These are phyloP conservation scores for Drosophila athabasca DNA, from an alignment of 1,140 invertebrate species.

Conservation along the genomic window DNA sequence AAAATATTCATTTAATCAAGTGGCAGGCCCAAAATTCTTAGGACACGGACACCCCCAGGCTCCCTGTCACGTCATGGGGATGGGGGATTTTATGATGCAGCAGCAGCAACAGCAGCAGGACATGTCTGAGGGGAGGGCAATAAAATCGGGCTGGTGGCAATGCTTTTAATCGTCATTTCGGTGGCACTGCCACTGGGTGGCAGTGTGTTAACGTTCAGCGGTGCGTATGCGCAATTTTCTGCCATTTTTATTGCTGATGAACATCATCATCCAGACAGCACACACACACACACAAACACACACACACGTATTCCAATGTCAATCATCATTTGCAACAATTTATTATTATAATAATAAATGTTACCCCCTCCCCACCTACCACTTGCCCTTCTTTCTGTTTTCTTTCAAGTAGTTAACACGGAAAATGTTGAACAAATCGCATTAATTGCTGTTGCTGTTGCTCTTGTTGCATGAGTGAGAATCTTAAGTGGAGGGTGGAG, in stretches of 20 bases:
- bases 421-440: slow-evolving; percentile 47
- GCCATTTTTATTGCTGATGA: slow-evolving; percentile 58
- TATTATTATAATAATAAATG: slow-evolving; percentile 64
- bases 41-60: background rate
- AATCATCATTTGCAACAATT: slow-evolving; percentile 67
- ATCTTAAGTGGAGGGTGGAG: background rate
- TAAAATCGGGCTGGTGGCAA: slow-evolving; percentile 35
- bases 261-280: slow-evolving; percentile 34
- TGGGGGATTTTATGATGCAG: slow-evolving; percentile 28
- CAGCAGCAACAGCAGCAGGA: slow-evolving; percentile 4
- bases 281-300: slow-evolving; percentile 20
- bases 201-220: slow-evolving; percentile 53
- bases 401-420: slow-evolving; percentile 54
- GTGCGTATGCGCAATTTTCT: slow-evolving; percentile 61
- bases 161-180: slow-evolving; percentile 57
- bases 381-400: slow-evolving; percentile 23
- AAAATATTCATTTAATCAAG: slow-evolving; percentile 59
- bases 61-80: slow-evolving; percentile 26
- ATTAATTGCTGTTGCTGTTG: slow-evolving; percentile 48
- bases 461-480: slow-evolving; percentile 12
- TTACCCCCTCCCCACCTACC: background rate
- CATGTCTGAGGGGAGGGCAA: slow-evolving; percentile 19
- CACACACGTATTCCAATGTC: slow-evolving; percentile 57
- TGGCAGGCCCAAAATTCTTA: slow-evolving; percentile 6
- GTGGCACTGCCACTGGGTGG: too few relatives aligned